Evolutionary conservation across 2,888 invertebrate species (phyloP).

Genomic region (Ectemnius lituratus): DNA sequence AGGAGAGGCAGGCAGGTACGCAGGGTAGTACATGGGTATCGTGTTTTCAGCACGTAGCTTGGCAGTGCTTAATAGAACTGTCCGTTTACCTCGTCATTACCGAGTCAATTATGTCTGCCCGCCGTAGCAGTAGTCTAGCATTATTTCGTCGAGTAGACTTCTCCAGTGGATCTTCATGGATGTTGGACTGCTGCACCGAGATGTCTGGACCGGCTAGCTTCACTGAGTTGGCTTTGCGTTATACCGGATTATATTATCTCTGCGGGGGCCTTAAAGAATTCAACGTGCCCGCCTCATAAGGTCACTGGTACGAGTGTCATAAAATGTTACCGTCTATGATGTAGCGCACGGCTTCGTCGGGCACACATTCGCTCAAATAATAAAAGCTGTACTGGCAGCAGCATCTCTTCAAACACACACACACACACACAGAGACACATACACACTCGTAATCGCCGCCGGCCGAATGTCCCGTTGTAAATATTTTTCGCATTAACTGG

Average conservation of each 20-base stretch:
- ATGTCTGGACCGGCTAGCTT: slow-evolving; percentile 44
- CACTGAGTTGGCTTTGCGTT: slow-evolving; percentile 32
- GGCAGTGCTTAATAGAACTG: slow-evolving; percentile 56
- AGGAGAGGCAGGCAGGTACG: too few species aligned
- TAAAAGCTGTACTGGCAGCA: slow-evolving; percentile 36
- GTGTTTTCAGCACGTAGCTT: slow-evolving; percentile 23
- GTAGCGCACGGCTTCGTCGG: slow-evolving; percentile 42
- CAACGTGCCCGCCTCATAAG: slow-evolving; percentile 52
- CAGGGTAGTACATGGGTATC: slow-evolving; percentile 31
- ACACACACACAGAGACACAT: too few species aligned
- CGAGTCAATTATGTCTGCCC: slow-evolving; percentile 57
- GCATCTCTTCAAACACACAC: slow-evolving; percentile 21
- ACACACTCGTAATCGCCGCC: slow-evolving; percentile 24
- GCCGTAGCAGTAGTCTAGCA: slow-evolving; percentile 46
- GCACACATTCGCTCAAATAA: slow-evolving; percentile 49
- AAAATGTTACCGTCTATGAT: slow-evolving; percentile 59
- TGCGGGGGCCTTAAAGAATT: slow-evolving; percentile 47
- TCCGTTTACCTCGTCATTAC: slow-evolving; percentile 60
- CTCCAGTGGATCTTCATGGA: slow-evolving; percentile 42
- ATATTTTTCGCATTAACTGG: slow-evolving; percentile 43
- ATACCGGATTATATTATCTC: slow-evolving; percentile 60
- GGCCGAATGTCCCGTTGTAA: slow-evolving; percentile 41
- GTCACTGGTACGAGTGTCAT: slow-evolving; percentile 55
- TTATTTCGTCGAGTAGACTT: slow-evolving; percentile 55
- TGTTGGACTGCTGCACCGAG: slow-evolving; percentile 13